Percentiles rank a stretch among this genome's conserved stretches.
Evolutionary conservation across 2,113 vertebrate genomes (phyloP).

Genomic region (Natator depressus): DNA sequence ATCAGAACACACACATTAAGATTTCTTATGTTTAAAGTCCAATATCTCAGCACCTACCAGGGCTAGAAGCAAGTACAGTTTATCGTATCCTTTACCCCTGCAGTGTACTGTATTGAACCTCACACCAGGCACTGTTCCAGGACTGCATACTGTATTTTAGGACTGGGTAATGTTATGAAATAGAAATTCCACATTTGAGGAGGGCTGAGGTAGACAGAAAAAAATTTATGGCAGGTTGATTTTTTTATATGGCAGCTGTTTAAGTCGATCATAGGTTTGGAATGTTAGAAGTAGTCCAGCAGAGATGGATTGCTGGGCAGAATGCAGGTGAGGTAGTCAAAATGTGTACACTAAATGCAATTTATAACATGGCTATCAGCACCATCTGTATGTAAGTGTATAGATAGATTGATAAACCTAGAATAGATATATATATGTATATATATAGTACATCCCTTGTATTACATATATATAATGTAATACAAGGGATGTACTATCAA

Average conservation of each 20-base stretch:
- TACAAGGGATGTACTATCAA: not conserved
- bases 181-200: not conserved
- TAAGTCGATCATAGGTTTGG: not conserved
- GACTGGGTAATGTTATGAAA: not conserved
- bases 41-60: not conserved
- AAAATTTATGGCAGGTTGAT: not conserved
- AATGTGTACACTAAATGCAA: not conserved
- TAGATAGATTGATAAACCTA: not conserved
- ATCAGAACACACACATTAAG: not conserved
- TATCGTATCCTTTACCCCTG: not conserved
- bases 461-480: not conserved
- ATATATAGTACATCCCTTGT: too few species aligned
- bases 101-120: not conserved
- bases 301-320: not conserved
- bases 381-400: not conserved
- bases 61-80: not conserved
- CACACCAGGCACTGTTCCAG: not conserved
- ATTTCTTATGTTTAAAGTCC: not conserved
- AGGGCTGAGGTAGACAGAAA: not conserved
- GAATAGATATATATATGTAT: not conserved
- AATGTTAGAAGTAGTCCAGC: not conserved
- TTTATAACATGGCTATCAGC: not conserved
- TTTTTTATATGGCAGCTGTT: not conserved
- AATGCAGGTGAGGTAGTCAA: not conserved
- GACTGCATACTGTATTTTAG: not conserved